Percentiles rank a stretch among this genome's conserved stretches.
Conservation (phyloP, 2,797 vertebrate genomes). For the Sebastolobus alascanus region DNA sequence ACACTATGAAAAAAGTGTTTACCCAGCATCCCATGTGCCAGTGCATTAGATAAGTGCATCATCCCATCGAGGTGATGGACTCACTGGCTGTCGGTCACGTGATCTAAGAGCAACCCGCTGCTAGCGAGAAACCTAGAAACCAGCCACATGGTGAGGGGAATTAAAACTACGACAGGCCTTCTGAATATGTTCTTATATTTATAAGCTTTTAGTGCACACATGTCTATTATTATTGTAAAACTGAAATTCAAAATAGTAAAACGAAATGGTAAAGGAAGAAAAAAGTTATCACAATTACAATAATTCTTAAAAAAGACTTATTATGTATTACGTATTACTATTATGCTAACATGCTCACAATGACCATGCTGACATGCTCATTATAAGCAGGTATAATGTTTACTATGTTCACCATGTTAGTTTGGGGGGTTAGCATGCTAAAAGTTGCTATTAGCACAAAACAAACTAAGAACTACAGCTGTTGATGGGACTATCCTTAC, state of each 20-base stretch:
- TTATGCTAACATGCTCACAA: background rate
- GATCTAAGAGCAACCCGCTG: conserved; percentile 17
- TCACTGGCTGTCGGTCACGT: conserved; percentile 66
- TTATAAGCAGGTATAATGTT: background rate
- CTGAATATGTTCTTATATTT: background rate
- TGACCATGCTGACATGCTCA: background rate
- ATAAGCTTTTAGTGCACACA: background rate
- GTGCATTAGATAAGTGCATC: conserved; percentile 78
- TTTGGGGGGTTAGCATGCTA: background rate
- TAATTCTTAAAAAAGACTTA: background rate
- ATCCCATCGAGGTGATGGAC: conserved; percentile 64
- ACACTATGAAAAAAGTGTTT: conserved; percentile 78
- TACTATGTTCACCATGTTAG: background rate
- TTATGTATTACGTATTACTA: background rate
- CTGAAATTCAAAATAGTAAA: background rate
- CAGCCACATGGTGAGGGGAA: background rate
- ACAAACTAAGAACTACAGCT: background rate
- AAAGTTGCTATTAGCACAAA: background rate
- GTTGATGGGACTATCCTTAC: background rate
- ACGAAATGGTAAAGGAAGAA: background rate
- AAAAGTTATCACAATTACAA: background rate
- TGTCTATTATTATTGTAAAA: background rate
- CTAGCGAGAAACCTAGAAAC: conserved; percentile 7
- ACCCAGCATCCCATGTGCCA: conserved; percentile 73
- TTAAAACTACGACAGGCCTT: background rate